Evolutionary conservation across 2,113 vertebrate genomes (phyloP).

Genomic region (Nettapus auritus): DNA sequence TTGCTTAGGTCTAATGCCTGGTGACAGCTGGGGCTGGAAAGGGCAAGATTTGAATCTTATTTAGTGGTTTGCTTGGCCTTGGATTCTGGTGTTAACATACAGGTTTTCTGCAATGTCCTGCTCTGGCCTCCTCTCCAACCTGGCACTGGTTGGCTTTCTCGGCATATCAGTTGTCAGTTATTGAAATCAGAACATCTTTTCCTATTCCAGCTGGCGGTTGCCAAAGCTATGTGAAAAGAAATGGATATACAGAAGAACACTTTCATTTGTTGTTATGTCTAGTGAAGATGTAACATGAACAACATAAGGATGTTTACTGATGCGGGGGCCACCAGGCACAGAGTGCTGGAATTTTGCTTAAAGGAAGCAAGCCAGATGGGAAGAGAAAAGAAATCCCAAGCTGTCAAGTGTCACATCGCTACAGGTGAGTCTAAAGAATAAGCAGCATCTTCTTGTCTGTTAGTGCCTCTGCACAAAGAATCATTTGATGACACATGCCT

Average conservation of each 20-base stretch:
- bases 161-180: not conserved
- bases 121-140: no score
- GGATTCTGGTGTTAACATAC: not conserved
- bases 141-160: not conserved
- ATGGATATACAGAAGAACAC: not conserved
- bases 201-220: slow-evolving; percentile 34
- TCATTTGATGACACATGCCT: not conserved
- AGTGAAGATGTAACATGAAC: slow-evolving; percentile 20
- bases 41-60: not conserved
- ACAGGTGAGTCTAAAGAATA: not conserved
- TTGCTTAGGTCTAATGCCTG: not conserved
- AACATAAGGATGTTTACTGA: not conserved
- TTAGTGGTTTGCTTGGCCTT: not conserved
- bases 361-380: not conserved
- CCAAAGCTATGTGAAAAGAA: slow-evolving; percentile 26
- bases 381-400: not conserved
- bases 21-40: not conserved
- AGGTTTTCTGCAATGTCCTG: not conserved
- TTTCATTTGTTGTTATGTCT: slow-evolving; percentile 19
- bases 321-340: not conserved
- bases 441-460: not conserved
- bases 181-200: not conserved
- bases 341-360: not conserved
- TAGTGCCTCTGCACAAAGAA: not conserved
- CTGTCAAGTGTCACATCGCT: not conserved